Evolutionary conservation across 2,888 invertebrate species (phyloP).

Genomic region (Lamellibrachia columna): DNA sequence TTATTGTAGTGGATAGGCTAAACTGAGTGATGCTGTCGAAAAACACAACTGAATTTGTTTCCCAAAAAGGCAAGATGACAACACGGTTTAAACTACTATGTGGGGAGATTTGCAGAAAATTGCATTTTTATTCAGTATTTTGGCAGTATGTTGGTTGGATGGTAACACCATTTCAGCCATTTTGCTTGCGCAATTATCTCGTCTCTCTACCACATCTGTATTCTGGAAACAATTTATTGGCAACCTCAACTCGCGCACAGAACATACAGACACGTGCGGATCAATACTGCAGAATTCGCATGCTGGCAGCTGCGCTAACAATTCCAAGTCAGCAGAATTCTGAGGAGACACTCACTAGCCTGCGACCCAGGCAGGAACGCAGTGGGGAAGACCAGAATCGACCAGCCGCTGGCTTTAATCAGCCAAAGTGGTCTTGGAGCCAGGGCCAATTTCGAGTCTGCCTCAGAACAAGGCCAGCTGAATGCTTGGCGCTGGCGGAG

Average conservation of each 20-base stretch:
- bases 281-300: not conserved
- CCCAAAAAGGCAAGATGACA: not conserved
- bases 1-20: not conserved
- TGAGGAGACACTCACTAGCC: not conserved
- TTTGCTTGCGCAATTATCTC: not conserved
- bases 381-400: not conserved
- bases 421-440: constrained; percentile 6
- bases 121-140: not conserved
- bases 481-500: not conserved
- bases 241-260: not conserved
- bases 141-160: not conserved
- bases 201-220: not conserved
- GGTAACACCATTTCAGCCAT: not conserved
- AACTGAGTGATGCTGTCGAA: not conserved
- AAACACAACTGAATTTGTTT: not conserved
- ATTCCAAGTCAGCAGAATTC: not conserved
- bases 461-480: not conserved
- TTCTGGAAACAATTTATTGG: not conserved
- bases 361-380: not conserved
- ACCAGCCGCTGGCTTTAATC: not conserved
- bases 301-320: not conserved
- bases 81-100: not conserved
- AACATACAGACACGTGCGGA: not conserved
- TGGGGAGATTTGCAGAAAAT: not conserved
- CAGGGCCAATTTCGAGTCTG: not conserved